Base-by-base conservation (phyloP, 1,140 invertebrate genomes). In the Palaemon carinicauda region DNA sequence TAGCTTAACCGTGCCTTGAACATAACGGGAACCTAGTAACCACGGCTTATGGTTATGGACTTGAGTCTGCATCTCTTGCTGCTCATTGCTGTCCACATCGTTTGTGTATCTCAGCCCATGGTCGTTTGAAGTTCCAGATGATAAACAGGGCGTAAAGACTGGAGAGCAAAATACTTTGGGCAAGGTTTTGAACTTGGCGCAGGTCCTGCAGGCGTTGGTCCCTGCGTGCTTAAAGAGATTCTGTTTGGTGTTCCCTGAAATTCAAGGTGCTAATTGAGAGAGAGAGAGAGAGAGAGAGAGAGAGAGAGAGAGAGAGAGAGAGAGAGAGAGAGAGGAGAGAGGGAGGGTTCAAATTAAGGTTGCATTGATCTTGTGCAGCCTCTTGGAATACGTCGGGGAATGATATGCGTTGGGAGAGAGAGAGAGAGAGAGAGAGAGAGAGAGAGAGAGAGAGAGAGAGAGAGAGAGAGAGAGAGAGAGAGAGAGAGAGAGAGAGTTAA, bases 291-390 rank as follows among this genome's bases (percentile, higher is more conserved):
- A 78, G 75, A 78, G 75, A 78, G 75, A 52, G 50, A 52, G 75
- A 78, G 50, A 52, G 50, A 52, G 50, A 78, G 51, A 79, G 51
- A 54, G 75, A 79, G 51, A 54, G 51, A 79, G 51, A 27, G 51
- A 60, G 78, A 60, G 78, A 60, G 78, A 80, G 53, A 56, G 78
- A 80, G 53, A 80, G 53, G 78, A 80, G 53, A 80, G 53, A 80
- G 52, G 41, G 27, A 56, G 75, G 53, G 75, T 31, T n/a, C 27
- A 29, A 19, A 27, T 60, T n/a, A 60, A 21, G 54, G 21, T 73
- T 19, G 21, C 27, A 31, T 21, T 73, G 31, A 27, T 17, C n/a
- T 73, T 73, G 21, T 73, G 31, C 10, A 29, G 31, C 21, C 27
- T 7, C 19, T 3, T 75, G 21, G 14, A 17, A 41, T 17, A 41